phyloP scores from a whole-genome alignment of 1,140 invertebrate genomes.

The Gonatopus flavifemur region DNA sequence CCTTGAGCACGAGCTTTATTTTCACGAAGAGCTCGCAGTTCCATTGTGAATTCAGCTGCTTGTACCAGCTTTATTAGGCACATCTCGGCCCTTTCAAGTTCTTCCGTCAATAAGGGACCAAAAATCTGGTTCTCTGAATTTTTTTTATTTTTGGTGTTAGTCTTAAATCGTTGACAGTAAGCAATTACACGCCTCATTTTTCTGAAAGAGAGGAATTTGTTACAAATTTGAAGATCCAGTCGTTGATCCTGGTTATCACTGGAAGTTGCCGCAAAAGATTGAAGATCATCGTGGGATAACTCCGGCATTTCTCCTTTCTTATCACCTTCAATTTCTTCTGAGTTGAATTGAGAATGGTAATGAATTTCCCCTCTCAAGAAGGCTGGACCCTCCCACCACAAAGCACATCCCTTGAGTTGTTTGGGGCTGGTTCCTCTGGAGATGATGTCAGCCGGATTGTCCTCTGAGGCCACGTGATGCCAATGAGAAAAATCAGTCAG shows the following conservation, averaged over 20 bases:
- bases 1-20: background rate
- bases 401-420: background rate
- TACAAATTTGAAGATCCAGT: too few species aligned
- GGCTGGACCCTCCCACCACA: background rate
- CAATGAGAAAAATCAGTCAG: conserved; percentile 26
- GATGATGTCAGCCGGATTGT: conserved; percentile 51
- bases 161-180: background rate
- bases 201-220: background rate
- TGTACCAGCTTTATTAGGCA: background rate
- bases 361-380: background rate
- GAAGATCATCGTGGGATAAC: background rate
- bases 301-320: too few species aligned
- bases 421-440: conserved; percentile 30
- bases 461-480: conserved; percentile 34
- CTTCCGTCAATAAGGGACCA: background rate
- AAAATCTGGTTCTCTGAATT: too few species aligned
- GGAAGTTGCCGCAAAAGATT: too few species aligned
- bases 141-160: background rate
- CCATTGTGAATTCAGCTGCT: background rate
- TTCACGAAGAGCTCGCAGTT: background rate
- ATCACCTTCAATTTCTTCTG: background rate
- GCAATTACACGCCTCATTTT: background rate
- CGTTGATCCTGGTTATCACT: too few species aligned
- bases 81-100: background rate
- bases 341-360: background rate